phyloP scores from a whole-genome alignment of 2,113 vertebrate species.

The Caranx ignobilis region DNA sequence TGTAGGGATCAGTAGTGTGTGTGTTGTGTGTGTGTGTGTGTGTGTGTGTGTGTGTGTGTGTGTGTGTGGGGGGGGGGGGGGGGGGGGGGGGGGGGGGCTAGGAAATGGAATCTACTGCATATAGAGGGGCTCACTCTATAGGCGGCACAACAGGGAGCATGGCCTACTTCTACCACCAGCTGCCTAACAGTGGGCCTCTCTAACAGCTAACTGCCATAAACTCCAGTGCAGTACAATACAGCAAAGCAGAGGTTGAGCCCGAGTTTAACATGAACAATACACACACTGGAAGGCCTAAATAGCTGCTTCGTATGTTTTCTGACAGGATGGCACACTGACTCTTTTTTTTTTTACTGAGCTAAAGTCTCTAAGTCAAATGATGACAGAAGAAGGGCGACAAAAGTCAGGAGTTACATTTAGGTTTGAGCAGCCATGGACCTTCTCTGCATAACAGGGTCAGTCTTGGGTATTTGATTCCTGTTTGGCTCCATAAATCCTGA shows the following conservation, averaged over 20 bases:
- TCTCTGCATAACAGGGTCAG: background rate
- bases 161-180: slow-evolving; percentile 75
- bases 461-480: background rate
- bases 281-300: slow-evolving; percentile 22
- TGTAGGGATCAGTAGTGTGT: slow-evolving; percentile 18
- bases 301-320: background rate
- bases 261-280: slow-evolving; percentile 19
- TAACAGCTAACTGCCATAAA: slow-evolving; percentile 56
- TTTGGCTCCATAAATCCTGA: slow-evolving; percentile 21
- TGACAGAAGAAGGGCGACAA: background rate
- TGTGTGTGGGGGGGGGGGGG: slow-evolving; percentile 25
- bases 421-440: slow-evolving; percentile 5
- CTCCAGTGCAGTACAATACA: slow-evolving; percentile 46
- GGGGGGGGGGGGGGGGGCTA: slow-evolving; percentile 31
- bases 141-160: slow-evolving; percentile 57
- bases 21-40: too few species aligned
- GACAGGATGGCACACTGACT: background rate
- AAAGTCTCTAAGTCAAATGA: too few species aligned
- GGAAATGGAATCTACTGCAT: slow-evolving; percentile 41
- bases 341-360: too few species aligned
- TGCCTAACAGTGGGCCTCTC: slow-evolving; percentile 69
- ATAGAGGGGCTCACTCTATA: slow-evolving; percentile 53
- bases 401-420: slow-evolving; percentile 2
- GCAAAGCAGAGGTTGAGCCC: slow-evolving; percentile 43
- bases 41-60: too few species aligned